Evolutionary conservation across 1,140 invertebrate species (phyloP), one percentile per base, ranked within the genome.

Genomic region (Eueides isabella): DNA sequence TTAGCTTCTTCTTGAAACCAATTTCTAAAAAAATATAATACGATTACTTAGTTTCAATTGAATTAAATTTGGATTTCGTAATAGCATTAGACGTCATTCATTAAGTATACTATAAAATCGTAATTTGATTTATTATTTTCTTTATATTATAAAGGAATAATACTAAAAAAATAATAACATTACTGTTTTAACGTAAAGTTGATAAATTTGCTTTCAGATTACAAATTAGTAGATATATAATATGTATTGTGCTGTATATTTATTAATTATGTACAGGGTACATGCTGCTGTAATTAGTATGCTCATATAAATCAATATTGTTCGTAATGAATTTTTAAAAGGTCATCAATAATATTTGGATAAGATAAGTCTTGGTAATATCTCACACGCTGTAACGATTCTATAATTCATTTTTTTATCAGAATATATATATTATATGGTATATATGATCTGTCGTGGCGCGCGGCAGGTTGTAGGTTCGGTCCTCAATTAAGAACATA

Each of bases 1-100:
- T 82, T 89, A n/a, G 86, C 87, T 48, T 95, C 72, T 78, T 94
- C 94, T 61, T 77, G 41, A 2, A 93, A 76, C 94, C 94, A 93
- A 12, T 89, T 84, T 55, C 89, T 91, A 75, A 81, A 86, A 82
- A n/a, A 73, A 76, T 2, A 6, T 2, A 44, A 55, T 6, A 44
- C 41, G 19, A 44, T n/a, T 44, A 9, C n/a, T 44, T n/a, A 44
- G 2, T n/a, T 7, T 19, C n/a, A 19, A n/a, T 44, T 19, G 5
- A 9, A 44, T 19, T 0, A n/a, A 19, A 44, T 44, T 44, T 5
- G 16, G n/a, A 44, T n/a, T 9, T 44, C 1, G 16, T 1, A 44
- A 19, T 19, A 14, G 0, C 14, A 41, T 41, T 1, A 0, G 38
- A 41, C 14, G 14, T 41, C 14, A 41, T 0, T 41, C 14, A 1